Base-by-base conservation (phyloP, 2,113 vertebrate species). In the Elachura formosa region DNA sequence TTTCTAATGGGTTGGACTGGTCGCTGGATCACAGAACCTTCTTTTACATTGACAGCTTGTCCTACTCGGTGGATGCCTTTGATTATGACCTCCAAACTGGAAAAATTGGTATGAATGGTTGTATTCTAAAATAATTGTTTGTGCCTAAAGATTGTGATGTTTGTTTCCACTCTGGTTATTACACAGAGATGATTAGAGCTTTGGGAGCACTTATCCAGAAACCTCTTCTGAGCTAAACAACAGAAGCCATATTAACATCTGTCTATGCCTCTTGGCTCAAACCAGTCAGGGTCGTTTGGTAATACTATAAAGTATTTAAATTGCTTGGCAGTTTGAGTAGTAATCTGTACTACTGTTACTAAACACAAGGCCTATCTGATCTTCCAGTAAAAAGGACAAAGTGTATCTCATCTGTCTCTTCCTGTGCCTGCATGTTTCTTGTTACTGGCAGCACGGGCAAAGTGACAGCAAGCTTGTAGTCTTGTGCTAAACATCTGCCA, bases 1-100 rank as follows among this genome's bases (percentile, higher is more conserved):
- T 99, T 91, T 99, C 99, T 36, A 99, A 99, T 5, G 99, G 99
- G 29, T 87, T 99, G 96, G 99, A 99, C 81, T 99, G 99, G 99
- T 99, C 99, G 0, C 91, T 98, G 81, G 99, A 99, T 93, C 98
- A 98, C 90, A 98, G 74, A 81, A 98, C 95, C 19, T 98, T 99
- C 94, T 99, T 99, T 94, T 99, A 99, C 96, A 98, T 99, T 4
- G 99, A 99, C 96, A 99, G 98, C 96, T 95, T 99, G 93, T 97
- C 98, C 40, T 98, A 97, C 94, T 98, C 93, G 0, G 98, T 99
- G 64, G 99, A 99, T 80, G 99, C 98, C 34, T 99, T 99, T 77
- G 98, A 99, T 96, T 99, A 99, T 74, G 98, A 99, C 78, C 55
- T 98, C 26, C 95, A 95, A 82, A 98, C 98, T 15, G 99, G 99